A percentile compares a stretch with the other conserved stretches of the same genome.
phyloP scores from a whole-genome alignment of 2,888 invertebrate genomes.

The Pyrgus malvae region DNA sequence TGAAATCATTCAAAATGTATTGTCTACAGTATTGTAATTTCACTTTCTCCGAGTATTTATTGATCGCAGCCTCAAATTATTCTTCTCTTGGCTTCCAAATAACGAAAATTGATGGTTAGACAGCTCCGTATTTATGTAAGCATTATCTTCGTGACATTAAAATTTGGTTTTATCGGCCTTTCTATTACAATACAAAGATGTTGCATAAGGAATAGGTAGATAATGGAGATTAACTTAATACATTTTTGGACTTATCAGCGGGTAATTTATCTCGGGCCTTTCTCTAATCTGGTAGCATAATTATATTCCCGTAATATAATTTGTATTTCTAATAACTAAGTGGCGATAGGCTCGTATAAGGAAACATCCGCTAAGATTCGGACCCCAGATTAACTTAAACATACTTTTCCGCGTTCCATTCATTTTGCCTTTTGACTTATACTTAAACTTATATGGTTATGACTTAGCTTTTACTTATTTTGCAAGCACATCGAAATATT shows the following conservation, averaged over 20 bases:
- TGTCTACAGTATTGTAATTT: constrained; percentile 67
- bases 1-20: constrained; percentile 53
- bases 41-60: constrained; percentile 70
- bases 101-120: constrained; percentile 60
- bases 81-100: constrained; percentile 53
- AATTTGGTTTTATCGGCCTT: constrained; percentile 46
- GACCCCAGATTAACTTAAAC: not conserved
- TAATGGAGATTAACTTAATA: constrained; percentile 26
- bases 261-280: constrained; percentile 35
- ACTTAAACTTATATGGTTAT: too few species aligned
- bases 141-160: constrained; percentile 55
- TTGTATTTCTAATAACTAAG: constrained; percentile 14
- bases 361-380: constrained; percentile 3
- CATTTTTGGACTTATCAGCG: constrained; percentile 28
- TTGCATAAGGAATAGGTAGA: constrained; percentile 32
- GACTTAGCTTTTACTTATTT: too few species aligned
- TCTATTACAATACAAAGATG: constrained; percentile 50
- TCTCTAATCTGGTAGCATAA: constrained; percentile 37
- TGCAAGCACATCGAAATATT: too few species aligned
- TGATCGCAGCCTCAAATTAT: constrained; percentile 47
- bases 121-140: constrained; percentile 61
- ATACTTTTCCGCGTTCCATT: constrained; percentile 1
- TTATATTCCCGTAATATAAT: constrained; percentile 30
- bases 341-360: constrained; percentile 3
- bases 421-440: not conserved